Evolutionary conservation across 2,888 invertebrate genomes (phyloP).

Genomic region (Rambutsinella grinnellia): DNA sequence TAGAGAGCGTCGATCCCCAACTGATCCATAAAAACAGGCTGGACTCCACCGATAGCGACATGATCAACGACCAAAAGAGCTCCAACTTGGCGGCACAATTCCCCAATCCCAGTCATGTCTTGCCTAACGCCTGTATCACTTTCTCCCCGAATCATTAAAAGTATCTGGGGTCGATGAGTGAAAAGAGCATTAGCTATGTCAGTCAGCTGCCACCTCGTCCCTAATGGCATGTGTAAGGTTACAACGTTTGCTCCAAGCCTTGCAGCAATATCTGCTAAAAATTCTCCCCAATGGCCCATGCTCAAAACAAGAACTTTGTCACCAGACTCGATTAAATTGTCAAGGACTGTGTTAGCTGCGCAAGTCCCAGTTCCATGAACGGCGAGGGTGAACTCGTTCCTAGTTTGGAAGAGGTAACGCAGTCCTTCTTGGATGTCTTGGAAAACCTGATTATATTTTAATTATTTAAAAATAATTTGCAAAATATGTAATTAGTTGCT

Average conservation of each 20-base stretch:
- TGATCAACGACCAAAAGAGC: constrained; percentile 81
- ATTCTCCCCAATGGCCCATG: constrained; percentile 87
- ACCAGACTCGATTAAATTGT: constrained; percentile 82
- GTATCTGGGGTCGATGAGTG: constrained; percentile 76
- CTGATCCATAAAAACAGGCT: constrained; percentile 78
- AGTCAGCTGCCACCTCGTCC: constrained; percentile 74
- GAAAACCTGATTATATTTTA: constrained; percentile 81
- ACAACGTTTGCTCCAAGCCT: constrained; percentile 14
- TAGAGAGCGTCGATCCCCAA: constrained; percentile 82
- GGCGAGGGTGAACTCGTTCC: constrained; percentile 82
- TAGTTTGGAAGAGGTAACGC: constrained; percentile 88
- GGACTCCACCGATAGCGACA: constrained; percentile 81
- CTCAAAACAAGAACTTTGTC: constrained; percentile 81
- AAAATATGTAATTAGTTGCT: too few relatives aligned
- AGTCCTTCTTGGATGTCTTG: constrained; percentile 85
- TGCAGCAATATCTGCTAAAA: constrained; percentile 79
- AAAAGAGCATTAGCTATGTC: constrained; percentile 77
- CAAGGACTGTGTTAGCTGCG: constrained; percentile 85
- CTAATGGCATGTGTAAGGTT: constrained; percentile 64
- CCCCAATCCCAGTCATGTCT: constrained; percentile 82
- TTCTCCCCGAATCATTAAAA: constrained; percentile 89
- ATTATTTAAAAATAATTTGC: too few relatives aligned
- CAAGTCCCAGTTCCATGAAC: constrained; percentile 82
- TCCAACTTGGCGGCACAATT: constrained; percentile 77
- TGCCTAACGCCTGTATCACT: constrained; percentile 88